Evolutionary conservation across 2,113 vertebrate species (phyloP), one percentile per base, ranked within the genome.

Genomic region (Rhegmatorhina hoffmannsi): DNA sequence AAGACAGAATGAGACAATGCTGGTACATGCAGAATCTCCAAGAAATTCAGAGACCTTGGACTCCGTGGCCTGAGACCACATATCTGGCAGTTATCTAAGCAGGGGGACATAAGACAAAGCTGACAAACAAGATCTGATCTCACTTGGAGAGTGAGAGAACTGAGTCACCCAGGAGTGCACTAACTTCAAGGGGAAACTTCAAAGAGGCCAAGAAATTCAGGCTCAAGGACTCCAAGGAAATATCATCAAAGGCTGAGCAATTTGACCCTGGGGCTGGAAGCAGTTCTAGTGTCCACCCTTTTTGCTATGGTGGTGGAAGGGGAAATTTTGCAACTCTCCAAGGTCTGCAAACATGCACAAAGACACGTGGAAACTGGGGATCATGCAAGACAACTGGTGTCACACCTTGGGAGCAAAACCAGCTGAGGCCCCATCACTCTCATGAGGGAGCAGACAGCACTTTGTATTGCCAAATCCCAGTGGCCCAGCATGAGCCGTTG

Each of bases 171-270:
- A 87, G 76, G 90, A 89, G 80, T 8, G 2, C 50, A 55, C 75
- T 62, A 76, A 96, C 94, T 94, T 96, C 92, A 94, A 90, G 92
- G 83, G 81, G 80, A 96, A 92, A 95, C 95, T 92, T 93, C 96
- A 97, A 96, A 97, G 95, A 88, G 60, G 47, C 85, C 44, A 68
- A 93, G 92, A 96, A 96, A 88, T 87, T 80, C 76, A 78, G 88
- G 90, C 92, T 93, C 88, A 69, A 86, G 93, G 73, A 92, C 93
- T 95, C 88, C 86, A 60, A 96, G 86, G 85, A 94, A 96, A 90
- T 60, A 88, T 88, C 95, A 96, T 96, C 94, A 96, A 96, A 97
- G 94, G 64, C 86, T 90, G 90, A 97, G 85, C 90, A 95, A 90
- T 92, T 33, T 95, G 92, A 94, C 96, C 93, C 76, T 90, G 83